A percentile compares a stretch with the other conserved stretches of the same genome.
phyloP scores from a whole-genome alignment of 2,888 invertebrate genomes.

The Anodontia alba region DNA sequence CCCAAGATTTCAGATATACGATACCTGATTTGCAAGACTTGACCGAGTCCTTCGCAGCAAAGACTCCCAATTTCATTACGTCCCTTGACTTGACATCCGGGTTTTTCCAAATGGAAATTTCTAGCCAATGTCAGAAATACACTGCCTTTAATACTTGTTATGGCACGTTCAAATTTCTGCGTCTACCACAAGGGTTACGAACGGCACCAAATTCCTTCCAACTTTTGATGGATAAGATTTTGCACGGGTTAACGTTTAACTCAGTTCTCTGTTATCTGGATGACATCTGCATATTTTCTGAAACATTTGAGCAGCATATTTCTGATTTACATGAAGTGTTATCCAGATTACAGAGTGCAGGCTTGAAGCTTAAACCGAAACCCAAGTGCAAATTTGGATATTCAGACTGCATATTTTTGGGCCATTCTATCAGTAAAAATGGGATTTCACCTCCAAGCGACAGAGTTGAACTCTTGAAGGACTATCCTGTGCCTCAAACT shows the following conservation, averaged over 20 bases:
- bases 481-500: conserved; percentile 16
- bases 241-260: conserved; percentile 26
- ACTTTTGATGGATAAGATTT: conserved; percentile 48
- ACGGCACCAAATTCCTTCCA: conserved; percentile 43
- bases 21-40: conserved; percentile 35
- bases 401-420: conserved; percentile 27
- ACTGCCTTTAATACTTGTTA: conserved; percentile 45
- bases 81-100: no score
- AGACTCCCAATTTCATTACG: no score
- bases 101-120: conserved; percentile 30
- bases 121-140: not conserved
- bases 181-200: conserved; percentile 45
- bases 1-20: conserved; percentile 1
- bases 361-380: conserved; percentile 21
- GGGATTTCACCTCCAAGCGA: conserved; percentile 32
- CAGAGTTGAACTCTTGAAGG: conserved; percentile 18
- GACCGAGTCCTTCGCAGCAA: conserved; percentile 55
- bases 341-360: conserved; percentile 16
- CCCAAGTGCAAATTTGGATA: conserved; percentile 21
- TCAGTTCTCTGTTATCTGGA: not conserved
- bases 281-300: conserved; percentile 26
- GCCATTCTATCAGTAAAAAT: conserved; percentile 37
- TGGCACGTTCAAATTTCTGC: conserved; percentile 44
- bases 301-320: conserved; percentile 34
- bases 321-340: conserved; percentile 31